Evolutionary conservation across 2,113 vertebrate genomes (phyloP).

Genomic region (Paratilapia polleni): DNA sequence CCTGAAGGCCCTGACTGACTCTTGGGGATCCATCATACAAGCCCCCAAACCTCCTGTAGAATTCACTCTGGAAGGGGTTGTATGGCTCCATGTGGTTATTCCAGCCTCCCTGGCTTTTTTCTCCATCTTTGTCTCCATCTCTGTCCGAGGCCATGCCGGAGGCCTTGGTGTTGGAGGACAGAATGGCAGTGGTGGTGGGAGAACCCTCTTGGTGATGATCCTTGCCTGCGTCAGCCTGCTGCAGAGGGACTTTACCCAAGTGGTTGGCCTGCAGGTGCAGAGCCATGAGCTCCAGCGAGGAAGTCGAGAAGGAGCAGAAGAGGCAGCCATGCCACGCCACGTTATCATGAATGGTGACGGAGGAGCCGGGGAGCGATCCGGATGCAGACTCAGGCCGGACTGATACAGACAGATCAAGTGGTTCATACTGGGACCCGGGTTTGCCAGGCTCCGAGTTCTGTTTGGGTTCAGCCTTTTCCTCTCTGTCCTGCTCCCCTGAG

Average conservation of each 20-base stretch:
- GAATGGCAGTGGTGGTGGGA: conserved; percentile 76
- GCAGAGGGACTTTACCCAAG: conserved; percentile 88
- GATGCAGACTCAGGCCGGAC: conserved; percentile 92
- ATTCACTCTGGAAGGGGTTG: conserved; percentile 88
- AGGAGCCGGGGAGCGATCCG: conserved; percentile 89
- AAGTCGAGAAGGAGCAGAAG: conserved; percentile 96
- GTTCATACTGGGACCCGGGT: conserved; percentile 93
- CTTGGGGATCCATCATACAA: conserved; percentile 85
- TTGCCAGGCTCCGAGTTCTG: conserved; percentile 79
- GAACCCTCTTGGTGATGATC: conserved; percentile 82
- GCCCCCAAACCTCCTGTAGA: conserved; percentile 92
- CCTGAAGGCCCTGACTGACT: conserved; percentile 75
- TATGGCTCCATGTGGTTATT: conserved; percentile 86
- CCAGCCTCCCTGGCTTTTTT: conserved; percentile 85
- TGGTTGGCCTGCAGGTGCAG: conserved; percentile 98
- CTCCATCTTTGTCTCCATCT: conserved; percentile 81
- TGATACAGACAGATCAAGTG: conserved; percentile 93
- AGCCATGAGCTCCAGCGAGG: conserved; percentile 96
- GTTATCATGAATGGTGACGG: conserved; percentile 93
- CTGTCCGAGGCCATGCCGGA: conserved; percentile 65
- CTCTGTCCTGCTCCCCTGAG: conserved; percentile 72
- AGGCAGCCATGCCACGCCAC: conserved; percentile 96
- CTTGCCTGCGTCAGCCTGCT: conserved; percentile 79
- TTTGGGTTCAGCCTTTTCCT: conserved; percentile 86
- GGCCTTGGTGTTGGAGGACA: conserved; percentile 74